These are phyloP conservation scores for Sialis lutaria DNA, from an alignment of 2,888 invertebrate species.

Conservation along the genomic window DNA sequence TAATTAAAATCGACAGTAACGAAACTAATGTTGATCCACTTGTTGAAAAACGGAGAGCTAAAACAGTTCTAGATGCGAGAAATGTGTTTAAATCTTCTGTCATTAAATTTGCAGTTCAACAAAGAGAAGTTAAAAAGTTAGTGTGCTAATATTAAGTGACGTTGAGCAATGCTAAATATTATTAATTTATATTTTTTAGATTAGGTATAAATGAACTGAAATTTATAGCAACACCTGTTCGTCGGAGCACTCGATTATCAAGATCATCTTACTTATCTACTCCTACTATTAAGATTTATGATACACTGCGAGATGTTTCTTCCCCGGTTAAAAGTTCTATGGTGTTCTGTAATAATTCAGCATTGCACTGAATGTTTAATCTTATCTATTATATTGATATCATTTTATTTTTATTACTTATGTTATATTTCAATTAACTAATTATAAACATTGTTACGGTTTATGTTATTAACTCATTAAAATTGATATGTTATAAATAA, in stretches of 20 bases:
- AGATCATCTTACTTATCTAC: slow-evolving; percentile 14
- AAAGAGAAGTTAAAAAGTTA: slow-evolving; percentile 13
- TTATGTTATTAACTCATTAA: too few relatives aligned
- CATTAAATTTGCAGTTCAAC: slow-evolving; percentile 36
- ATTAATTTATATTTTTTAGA: background rate
- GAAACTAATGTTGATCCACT: slow-evolving; percentile 7
- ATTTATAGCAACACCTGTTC: slow-evolving; percentile 30
- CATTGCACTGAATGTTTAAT: slow-evolving; percentile 7
- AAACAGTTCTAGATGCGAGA: slow-evolving; percentile 28
- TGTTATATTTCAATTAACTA: too few relatives aligned
- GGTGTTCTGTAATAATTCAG: slow-evolving; percentile 13
- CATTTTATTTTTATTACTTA: too few relatives aligned
- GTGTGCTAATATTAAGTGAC: background rate
- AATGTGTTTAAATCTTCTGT: slow-evolving; percentile 40
- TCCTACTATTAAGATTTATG: slow-evolving; percentile 15
- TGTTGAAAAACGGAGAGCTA: slow-evolving; percentile 11
- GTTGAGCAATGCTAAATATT: background rate
- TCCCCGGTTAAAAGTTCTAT: slow-evolving; percentile 9
- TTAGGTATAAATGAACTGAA: slow-evolving; percentile 9
- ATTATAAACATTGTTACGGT: too few relatives aligned
- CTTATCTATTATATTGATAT: too few relatives aligned
- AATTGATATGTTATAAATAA: too few relatives aligned
- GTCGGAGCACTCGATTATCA: slow-evolving; percentile 27
- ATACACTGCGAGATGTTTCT: slow-evolving; percentile 14
- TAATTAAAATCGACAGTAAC: slow-evolving; percentile 31